Evolutionary conservation across 37 sponge, comb jelly and placozoan species (phyloP), one percentile per base, ranked within the genome.

Genomic region (Agelas oroides): DNA sequence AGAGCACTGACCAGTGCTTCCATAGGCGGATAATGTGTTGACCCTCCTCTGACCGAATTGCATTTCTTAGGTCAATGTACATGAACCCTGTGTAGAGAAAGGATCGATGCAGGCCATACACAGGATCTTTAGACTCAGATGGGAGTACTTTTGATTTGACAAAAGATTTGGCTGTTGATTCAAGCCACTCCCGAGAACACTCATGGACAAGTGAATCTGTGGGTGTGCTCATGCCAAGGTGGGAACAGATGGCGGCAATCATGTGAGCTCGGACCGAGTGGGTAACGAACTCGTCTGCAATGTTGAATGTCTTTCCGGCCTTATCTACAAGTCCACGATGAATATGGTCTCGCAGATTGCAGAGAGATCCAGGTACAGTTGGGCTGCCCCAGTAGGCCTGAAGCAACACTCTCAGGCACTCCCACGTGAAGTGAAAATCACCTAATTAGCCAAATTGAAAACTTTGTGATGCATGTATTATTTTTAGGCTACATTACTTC

Each of bases 11-110:
- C 70, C 70, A 69, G 36, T 35, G 37, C 35, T 69, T 69, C 70
- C 70, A 69, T 2, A n/a, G 58, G 5, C 58, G 2, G 31, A 75
- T 75, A 13, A 75, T 75, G 24, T 55, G 55, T 34, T 3, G 55
- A 13, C 76, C 76, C 8, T 75, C 76, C 21, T 75, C 76, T 2
- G 1, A 12, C 25, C 76, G 11, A 30, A 75, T 75, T 16, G 76
- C 24, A 5, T 75, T 21, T 30, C 76, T 2, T 6, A 75, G 56
- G 11, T 55, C 58, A 16, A 75, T 27, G 41, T 75, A 75, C 19
- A 75, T 2, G 38, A 75, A 75, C 31, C 55, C 53, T 6, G 30
- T 19, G 58, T 75, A 52, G 5, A 75, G 31, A 24, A 75, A 75
- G 23, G 34, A 25, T 6, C 55, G 46, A 28, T 75, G 76, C 30